Evolutionary conservation across 1,140 invertebrate species (phyloP).

Genomic region (Danaus plexippus): DNA sequence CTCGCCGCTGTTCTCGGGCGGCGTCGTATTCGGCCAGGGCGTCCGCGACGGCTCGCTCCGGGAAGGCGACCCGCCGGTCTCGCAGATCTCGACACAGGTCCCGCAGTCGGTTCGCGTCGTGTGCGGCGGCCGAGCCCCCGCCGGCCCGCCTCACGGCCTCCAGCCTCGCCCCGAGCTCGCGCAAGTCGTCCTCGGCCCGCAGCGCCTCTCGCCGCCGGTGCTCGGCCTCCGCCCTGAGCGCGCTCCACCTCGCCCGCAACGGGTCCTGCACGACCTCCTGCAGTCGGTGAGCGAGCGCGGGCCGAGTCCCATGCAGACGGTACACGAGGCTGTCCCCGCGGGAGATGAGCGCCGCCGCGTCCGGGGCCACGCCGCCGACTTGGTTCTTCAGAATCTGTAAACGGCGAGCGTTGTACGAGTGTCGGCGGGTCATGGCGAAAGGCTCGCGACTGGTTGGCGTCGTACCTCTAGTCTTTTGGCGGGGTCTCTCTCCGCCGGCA

Average conservation of each 20-base stretch:
- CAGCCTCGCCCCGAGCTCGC: conserved; percentile 73
- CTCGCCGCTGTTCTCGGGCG: conserved; percentile 28
- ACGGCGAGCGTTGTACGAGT: not conserved
- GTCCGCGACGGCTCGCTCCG: conserved; percentile 38
- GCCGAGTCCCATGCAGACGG: conserved; percentile 68
- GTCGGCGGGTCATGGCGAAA: no score
- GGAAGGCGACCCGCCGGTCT: conserved; percentile 38
- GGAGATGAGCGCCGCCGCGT: conserved; percentile 84
- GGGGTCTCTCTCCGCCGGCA: conserved; percentile 78
- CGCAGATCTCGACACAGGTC: conserved; percentile 69
- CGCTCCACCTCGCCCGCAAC: conserved; percentile 77
- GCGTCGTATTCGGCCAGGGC: conserved; percentile 68
- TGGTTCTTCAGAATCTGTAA: conserved; percentile 76
- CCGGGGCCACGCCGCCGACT: conserved; percentile 78
- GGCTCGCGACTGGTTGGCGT: not conserved
- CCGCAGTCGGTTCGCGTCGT: conserved; percentile 60
- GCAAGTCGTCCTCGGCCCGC: conserved; percentile 74
- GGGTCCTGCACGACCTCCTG: conserved; percentile 74
- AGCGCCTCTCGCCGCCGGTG: conserved; percentile 71
- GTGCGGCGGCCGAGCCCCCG: conserved; percentile 74
- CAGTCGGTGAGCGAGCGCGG: conserved; percentile 72
- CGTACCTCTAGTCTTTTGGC: conserved; percentile 76
- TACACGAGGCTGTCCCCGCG: conserved; percentile 82
- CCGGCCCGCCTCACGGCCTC: conserved; percentile 74
- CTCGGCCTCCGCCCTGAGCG: conserved; percentile 79